A percentile compares a stretch with the other conserved stretches of the same genome.
Evolutionary conservation across 2,113 vertebrate genomes (phyloP).

Genomic region (Heliornis fulica): DNA sequence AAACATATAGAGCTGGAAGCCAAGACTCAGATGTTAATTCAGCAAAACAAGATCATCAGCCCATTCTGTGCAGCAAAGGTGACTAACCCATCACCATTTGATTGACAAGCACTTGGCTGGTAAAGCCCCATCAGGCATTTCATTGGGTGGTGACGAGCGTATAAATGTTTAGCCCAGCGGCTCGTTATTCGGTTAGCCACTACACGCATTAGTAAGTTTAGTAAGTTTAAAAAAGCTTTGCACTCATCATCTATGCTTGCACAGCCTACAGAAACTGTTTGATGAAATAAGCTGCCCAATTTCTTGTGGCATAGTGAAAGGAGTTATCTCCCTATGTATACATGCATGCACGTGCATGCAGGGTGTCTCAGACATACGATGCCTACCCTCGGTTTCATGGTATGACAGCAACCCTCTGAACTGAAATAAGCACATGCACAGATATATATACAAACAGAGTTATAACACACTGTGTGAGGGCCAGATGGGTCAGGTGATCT

Average conservation of each 20-base stretch:
- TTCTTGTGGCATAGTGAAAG: fast-evolving
- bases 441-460: not conserved
- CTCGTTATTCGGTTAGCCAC: not conserved
- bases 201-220: not conserved
- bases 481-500: not conserved
- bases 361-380: fast-evolving
- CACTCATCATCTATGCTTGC: not conserved
- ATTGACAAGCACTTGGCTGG: not conserved
- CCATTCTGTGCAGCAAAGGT: not conserved
- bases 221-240: not conserved
- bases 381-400: not conserved
- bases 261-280: not conserved
- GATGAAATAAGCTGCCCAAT: not conserved
- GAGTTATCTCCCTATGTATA: not conserved
- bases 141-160: not conserved
- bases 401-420: not conserved
- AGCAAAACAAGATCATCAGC: not conserved
- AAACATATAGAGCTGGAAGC: fast-evolving
- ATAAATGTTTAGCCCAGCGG: not conserved
- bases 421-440: not conserved
- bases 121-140: not conserved
- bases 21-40: not conserved
- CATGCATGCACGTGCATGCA: not conserved
- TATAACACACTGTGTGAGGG: not conserved
- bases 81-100: not conserved